Evolutionary conservation across 1,140 invertebrate genomes (phyloP).

Genomic region (Drosophila athabasca): DNA sequence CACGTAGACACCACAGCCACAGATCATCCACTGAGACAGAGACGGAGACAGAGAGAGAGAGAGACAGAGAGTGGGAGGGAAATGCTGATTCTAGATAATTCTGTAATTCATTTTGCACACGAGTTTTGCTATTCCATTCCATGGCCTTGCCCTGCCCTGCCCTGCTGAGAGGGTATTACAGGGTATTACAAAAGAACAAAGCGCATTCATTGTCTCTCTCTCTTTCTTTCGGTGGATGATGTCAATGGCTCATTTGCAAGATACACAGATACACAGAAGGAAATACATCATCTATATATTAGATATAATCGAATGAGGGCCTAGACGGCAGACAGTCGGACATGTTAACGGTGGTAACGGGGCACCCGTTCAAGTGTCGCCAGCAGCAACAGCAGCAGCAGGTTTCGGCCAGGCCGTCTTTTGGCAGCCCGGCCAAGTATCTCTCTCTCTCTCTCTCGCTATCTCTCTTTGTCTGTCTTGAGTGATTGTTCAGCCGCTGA

Average conservation of each 20-base stretch:
- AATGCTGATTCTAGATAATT: not conserved
- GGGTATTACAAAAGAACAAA: conserved; percentile 26
- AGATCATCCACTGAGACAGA: too few species aligned
- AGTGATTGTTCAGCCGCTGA: conserved; percentile 10
- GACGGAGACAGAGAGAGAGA: too few species aligned
- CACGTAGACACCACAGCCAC: conserved; percentile 21
- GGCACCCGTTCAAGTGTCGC: too few species aligned
- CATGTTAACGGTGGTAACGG: too few species aligned
- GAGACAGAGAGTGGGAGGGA: too few species aligned
- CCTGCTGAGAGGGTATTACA: too few species aligned
- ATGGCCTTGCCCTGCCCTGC: not conserved
- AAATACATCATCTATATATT: conserved; percentile 4
- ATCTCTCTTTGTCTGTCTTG: not conserved
- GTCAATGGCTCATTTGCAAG: conserved; percentile 23
- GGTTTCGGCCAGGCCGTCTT: conserved; percentile 50
- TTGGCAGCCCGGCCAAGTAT: conserved; percentile 63
- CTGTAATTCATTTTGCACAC: not conserved
- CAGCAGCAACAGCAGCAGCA: conserved; percentile 32
- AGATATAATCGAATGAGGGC: too few species aligned
- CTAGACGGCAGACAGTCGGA: too few species aligned
- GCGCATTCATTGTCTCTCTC: conserved; percentile 31
- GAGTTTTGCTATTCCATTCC: not conserved
- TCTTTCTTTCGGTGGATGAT: conserved; percentile 17
- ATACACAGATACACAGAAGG: not conserved
- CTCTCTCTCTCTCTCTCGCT: not conserved